These are phyloP conservation scores for Agrotis ipsilon DNA, from an alignment of 2,888 invertebrate species.

Conservation along the genomic window DNA sequence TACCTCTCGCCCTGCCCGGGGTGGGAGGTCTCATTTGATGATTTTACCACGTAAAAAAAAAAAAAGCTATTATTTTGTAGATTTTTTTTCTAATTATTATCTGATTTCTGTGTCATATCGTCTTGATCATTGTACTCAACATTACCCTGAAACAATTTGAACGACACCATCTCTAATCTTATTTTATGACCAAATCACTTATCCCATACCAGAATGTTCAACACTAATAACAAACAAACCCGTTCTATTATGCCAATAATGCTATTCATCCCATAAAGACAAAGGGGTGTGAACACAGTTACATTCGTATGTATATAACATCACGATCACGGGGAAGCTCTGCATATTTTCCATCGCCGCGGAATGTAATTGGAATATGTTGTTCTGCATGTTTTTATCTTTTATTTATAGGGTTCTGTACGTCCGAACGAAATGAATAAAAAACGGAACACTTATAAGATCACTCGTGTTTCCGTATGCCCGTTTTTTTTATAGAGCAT, in stretches of 20 bases:
- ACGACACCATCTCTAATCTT: background rate
- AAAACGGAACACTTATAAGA: too few species aligned
- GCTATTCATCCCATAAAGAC: constrained; percentile 36
- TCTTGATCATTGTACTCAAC: too few species aligned
- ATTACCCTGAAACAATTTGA: background rate
- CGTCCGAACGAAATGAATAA: too few species aligned
- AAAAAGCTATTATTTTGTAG: too few species aligned
- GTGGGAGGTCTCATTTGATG: too few species aligned
- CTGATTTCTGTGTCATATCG: too few species aligned
- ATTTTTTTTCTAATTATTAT: too few species aligned
- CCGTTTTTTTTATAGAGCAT: constrained; percentile 22
- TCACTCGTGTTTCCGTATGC: too few species aligned
- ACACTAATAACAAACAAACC: constrained; percentile 23
- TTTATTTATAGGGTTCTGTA: constrained; percentile 5
- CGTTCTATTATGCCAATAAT: constrained; percentile 31
- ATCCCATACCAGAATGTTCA: background rate
- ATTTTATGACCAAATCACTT: background rate
- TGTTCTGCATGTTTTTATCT: constrained; percentile 7
- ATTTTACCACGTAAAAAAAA: too few species aligned
- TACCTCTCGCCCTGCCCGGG: too few species aligned
- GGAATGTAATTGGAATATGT: constrained; percentile 59
- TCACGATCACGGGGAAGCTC: constrained; percentile 36
- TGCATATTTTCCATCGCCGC: constrained; percentile 38
- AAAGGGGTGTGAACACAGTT: constrained; percentile 37
- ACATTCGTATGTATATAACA: constrained; percentile 29